phyloP scores from a whole-genome alignment of 2,797 vertebrate genomes.

The Euphonia xanthogaster region DNA sequence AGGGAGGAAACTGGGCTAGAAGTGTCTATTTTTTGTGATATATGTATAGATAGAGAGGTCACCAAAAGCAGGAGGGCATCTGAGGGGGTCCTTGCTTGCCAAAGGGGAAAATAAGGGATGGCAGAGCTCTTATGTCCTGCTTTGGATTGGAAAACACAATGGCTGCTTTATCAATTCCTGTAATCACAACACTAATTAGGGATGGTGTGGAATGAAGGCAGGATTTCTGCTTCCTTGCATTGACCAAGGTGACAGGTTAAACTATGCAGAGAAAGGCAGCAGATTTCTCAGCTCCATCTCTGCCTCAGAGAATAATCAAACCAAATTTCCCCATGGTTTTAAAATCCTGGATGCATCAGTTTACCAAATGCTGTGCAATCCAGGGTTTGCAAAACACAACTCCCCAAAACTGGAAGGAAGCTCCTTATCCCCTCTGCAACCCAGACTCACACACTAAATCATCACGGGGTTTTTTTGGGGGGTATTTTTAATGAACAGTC shows the following conservation, averaged over 20 bases:
- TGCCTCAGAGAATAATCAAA: not conserved
- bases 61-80: not conserved
- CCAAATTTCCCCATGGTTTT: rapidly evolving
- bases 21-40: not conserved
- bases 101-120: not conserved
- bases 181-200: not conserved
- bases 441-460: not conserved
- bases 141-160: not conserved
- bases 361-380: not conserved
- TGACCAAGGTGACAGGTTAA: not conserved
- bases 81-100: not conserved
- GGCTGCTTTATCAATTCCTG: not conserved
- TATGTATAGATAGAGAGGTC: not conserved
- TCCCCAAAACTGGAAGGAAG: not conserved
- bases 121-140: not conserved
- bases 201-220: not conserved
- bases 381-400: not conserved
- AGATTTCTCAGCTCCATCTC: not conserved
- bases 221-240: not conserved
- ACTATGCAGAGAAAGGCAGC: not conserved
- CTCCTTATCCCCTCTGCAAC: not conserved
- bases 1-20: not conserved
- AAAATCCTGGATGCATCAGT: not conserved
- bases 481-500: not conserved
- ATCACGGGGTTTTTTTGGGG: rapidly evolving